Evolutionary conservation across 2,113 vertebrate genomes (phyloP).

Genomic region (Micromys minutus): DNA sequence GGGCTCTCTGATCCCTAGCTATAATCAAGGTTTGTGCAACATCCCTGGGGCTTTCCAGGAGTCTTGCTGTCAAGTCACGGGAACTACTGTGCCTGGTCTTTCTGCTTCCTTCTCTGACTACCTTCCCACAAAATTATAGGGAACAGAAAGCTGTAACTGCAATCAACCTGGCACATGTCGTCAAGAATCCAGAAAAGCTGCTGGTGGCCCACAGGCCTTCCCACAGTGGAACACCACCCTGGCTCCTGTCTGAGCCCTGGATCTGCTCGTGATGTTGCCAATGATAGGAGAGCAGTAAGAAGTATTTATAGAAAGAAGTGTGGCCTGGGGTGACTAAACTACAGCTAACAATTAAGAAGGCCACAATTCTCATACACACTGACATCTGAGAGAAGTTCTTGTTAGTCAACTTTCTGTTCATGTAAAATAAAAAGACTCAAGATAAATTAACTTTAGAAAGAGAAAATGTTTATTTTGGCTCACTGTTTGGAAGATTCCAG

Average conservation of each 20-base stretch:
- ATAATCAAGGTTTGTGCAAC: not conserved
- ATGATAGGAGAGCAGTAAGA: constrained; percentile 5
- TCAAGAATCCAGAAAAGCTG: not conserved
- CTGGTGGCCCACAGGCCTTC: not conserved
- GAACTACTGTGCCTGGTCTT: not conserved
- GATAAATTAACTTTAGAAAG: not conserved
- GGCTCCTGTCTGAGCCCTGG: not conserved
- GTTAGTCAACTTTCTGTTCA: not conserved
- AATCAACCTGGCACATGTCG: not conserved
- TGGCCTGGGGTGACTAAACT: not conserved
- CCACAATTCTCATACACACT: not conserved
- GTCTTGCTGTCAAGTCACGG: not conserved
- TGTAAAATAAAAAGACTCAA: not conserved
- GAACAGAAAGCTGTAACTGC: not conserved
- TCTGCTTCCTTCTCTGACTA: constrained; percentile 19
- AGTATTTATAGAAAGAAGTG: constrained; percentile 7
- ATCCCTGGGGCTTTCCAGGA: not conserved
- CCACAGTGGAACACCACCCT: not conserved
- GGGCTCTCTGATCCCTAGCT: not conserved
- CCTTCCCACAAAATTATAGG: constrained; percentile 19
- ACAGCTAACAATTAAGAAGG: constrained; percentile 3
- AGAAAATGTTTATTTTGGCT: not conserved
- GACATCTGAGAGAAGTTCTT: not conserved
- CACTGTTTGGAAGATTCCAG: not conserved
- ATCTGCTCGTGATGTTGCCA: not conserved